Percentiles rank a stretch among this genome's conserved stretches.
phyloP scores from a whole-genome alignment of 2,888 invertebrate species.

The Euphydryas editha region DNA sequence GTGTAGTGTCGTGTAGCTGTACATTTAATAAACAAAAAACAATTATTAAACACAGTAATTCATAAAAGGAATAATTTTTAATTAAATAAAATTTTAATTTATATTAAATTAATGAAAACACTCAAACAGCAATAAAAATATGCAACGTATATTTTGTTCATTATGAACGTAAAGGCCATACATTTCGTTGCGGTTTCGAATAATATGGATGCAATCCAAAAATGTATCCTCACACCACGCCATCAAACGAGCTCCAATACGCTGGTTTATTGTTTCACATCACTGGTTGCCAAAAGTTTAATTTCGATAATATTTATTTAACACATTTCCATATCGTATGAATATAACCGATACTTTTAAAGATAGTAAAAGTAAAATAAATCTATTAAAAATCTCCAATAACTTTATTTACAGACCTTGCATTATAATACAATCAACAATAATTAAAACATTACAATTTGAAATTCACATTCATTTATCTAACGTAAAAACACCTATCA shows the following conservation, averaged over 20 bases:
- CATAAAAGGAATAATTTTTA: constrained; percentile 22
- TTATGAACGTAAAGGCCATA: constrained; percentile 62
- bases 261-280: constrained; percentile 51
- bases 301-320: constrained; percentile 44
- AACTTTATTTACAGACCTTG: constrained; percentile 83
- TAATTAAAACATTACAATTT: constrained; percentile 74
- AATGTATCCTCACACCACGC: constrained; percentile 57
- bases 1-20: not conserved
- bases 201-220: constrained; percentile 77
- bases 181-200: constrained; percentile 62
- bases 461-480: constrained; percentile 79
- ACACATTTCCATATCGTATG: constrained; percentile 25
- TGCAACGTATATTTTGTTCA: constrained; percentile 48
- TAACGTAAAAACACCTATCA: constrained; percentile 78
- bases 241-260: constrained; percentile 52
- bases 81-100: constrained; percentile 34
- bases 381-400: constrained; percentile 69
- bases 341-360: constrained; percentile 22
- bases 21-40: not conserved
- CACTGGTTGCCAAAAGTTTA: constrained; percentile 51
- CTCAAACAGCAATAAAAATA: constrained; percentile 49
- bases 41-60: constrained; percentile 19
- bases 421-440: constrained; percentile 83
- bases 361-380: constrained; percentile 42
- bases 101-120: constrained; percentile 39